Evolutionary conservation across 2,113 vertebrate genomes (phyloP).

Genomic region (Vulpes lagopus): DNA sequence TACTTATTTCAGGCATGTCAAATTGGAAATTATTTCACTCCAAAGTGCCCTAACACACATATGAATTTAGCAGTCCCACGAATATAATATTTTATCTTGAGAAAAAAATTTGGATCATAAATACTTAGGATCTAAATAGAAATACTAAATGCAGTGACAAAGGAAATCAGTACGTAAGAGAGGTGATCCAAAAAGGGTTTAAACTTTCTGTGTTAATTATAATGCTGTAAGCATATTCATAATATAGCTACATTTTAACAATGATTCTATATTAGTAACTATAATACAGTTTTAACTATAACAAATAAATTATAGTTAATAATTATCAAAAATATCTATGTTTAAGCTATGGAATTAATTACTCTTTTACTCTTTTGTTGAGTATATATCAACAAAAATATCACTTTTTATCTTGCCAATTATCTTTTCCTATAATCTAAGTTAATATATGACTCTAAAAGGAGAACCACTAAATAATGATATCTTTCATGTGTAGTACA

Average conservation of each 20-base stretch:
- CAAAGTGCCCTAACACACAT: not conserved
- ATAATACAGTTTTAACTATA: not conserved
- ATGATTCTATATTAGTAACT: not conserved
- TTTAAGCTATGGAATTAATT: not conserved
- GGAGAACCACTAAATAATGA: not conserved
- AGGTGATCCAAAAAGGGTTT: not conserved
- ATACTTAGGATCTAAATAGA: not conserved
- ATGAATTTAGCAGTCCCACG: not conserved
- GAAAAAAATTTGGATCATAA: constrained; percentile 3
- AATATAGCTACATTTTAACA: not conserved
- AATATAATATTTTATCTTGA: not conserved
- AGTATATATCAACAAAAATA: not conserved
- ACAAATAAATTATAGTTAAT: not conserved
- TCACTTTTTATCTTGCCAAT: constrained; percentile 33
- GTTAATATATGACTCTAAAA: not conserved
- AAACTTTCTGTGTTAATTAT: constrained; percentile 17
- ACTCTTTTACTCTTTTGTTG: not conserved
- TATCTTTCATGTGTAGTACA: not conserved
- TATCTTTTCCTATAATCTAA: not conserved
- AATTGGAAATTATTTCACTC: not conserved
- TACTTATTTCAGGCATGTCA: constrained; percentile 13
- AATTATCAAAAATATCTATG: not conserved
- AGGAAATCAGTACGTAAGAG: constrained; percentile 22
- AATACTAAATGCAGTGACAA: not conserved
- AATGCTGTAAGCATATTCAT: not conserved